These are phyloP conservation scores for Bagarius yarrelli DNA, from an alignment of 2,113 vertebrate genomes.

Conservation along the genomic window DNA sequence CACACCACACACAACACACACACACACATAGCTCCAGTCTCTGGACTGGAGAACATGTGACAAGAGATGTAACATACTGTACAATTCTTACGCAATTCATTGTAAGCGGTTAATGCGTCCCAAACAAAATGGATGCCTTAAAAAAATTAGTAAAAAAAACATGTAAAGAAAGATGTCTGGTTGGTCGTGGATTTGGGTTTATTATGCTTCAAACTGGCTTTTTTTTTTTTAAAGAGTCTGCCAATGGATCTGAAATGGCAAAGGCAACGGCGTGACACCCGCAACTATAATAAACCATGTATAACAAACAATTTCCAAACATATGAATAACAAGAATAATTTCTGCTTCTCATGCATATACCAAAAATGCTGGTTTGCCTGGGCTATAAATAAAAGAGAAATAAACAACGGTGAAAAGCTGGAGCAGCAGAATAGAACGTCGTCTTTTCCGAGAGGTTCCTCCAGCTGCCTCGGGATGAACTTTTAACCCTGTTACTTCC, in stretches of 20 bases:
- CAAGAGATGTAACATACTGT: slow-evolving; percentile 17
- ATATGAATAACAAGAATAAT: slow-evolving; percentile 28
- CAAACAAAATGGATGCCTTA: slow-evolving; percentile 14
- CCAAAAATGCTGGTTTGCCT: slow-evolving; percentile 10
- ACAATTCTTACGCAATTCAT: slow-evolving; percentile 46
- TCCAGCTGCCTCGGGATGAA: slow-evolving; percentile 53
- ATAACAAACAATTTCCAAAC: slow-evolving; percentile 22
- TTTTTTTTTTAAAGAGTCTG: not conserved
- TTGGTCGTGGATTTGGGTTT: not conserved
- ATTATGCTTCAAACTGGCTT: not conserved
- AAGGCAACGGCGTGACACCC: slow-evolving; percentile 26
- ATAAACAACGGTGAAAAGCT: not conserved
- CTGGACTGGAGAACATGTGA: slow-evolving; percentile 19
- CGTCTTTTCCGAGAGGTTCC: slow-evolving; percentile 40
- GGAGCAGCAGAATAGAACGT: not conserved
- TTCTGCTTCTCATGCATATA: slow-evolving; percentile 28
- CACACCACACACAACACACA: no score
- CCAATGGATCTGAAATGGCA: not conserved
- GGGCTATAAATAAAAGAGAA: slow-evolving; percentile 14
- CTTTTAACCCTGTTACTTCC: slow-evolving; percentile 64
- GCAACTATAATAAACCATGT: slow-evolving; percentile 32
- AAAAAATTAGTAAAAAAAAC: slow-evolving; percentile 6
- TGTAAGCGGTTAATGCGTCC: slow-evolving; percentile 48
- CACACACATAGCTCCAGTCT: slow-evolving; percentile 23
- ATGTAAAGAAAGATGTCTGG: slow-evolving; percentile 5